Base-by-base conservation (phyloP, 2,888 invertebrate species). In the Scaeva pyrastri region DNA sequence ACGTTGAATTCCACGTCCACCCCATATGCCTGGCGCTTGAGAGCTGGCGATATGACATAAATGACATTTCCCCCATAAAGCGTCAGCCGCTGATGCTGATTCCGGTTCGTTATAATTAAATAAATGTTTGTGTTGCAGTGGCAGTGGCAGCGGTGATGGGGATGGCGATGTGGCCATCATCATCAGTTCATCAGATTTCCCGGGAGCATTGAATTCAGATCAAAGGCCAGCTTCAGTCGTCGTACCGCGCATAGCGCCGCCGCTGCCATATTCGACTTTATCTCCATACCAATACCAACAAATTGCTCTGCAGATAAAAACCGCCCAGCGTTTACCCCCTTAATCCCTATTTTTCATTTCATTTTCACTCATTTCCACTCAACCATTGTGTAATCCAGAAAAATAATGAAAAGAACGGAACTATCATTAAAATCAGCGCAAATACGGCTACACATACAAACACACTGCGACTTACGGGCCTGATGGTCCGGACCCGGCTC, bases 21-120 rank as follows among this genome's bases (percentile, higher is more conserved):
- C 58, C 71, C 78, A 79, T 39, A 23, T 39, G 50, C n/a, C n/a
- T 11, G 1, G n/a, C n/a, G n/a, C n/a, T n/a, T n/a, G n/a, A n/a
- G n/a, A n/a, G n/a, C n/a, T n/a, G n/a, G n/a, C 16, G 48, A 19
- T 62, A 80, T 75, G 84, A 76, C 73, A 75, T 66, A 84, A 72
- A 79, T 72, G 75, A 12, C 71, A 80, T 80, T 79, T 56, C 48
- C 64, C 52, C 48, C 43, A 52, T 55, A 70, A 74, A 62, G 31
- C 56, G 19, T 50, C 31, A 48, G 48, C 19, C 48, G 52, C 56
- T 64, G 78, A 73, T 71, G 52, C 56, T 64, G 78, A 73, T 71
- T 82, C 81, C 81, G 72, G 64, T 77, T 79, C 79, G 71, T 74
- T 79, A 58, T 84, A 84, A 84, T 84, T 84, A 75, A 84, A 84